Conservation (phyloP, 2,113 vertebrate species). For the Planiliza haematocheilus region DNA sequence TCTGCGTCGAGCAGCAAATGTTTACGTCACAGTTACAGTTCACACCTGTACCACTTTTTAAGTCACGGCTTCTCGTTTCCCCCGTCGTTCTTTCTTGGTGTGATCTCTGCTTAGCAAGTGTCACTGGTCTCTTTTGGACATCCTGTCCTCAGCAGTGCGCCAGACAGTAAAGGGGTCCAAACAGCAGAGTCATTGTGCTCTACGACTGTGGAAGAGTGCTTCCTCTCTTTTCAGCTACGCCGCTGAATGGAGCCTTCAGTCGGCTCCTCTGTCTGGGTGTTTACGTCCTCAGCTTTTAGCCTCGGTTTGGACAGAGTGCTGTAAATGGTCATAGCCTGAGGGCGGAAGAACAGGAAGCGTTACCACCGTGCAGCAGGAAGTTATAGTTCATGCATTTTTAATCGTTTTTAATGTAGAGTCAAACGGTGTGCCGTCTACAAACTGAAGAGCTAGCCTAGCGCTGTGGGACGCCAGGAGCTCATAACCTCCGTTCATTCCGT, state of each 20-base stretch:
- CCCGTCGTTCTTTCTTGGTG: not conserved
- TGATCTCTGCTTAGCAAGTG: slow-evolving; percentile 7
- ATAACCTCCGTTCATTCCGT: too few relatives aligned
- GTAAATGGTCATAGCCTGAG: slow-evolving; percentile 2
- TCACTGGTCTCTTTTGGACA: not conserved
- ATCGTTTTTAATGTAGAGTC: too few relatives aligned
- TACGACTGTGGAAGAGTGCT: too few relatives aligned
- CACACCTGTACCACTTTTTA: too few relatives aligned
- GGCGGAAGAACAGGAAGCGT: slow-evolving; percentile 1
- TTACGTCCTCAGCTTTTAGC: not conserved
- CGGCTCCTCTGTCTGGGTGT: slow-evolving; percentile 2
- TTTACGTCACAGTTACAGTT: not conserved
- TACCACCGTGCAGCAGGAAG: not conserved
- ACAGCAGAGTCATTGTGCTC: slow-evolving; percentile 23
- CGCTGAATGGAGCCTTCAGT: not conserved
- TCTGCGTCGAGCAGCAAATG: too few relatives aligned
- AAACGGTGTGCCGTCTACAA: too few relatives aligned
- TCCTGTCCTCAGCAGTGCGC: slow-evolving; percentile 44
- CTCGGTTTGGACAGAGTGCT: not conserved
- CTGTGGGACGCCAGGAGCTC: too few relatives aligned
- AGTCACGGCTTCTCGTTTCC: too few relatives aligned
- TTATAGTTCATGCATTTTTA: not conserved
- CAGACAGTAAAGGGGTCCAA: slow-evolving; percentile 1
- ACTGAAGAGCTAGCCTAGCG: too few relatives aligned
- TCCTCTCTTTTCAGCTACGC: too few relatives aligned